Conservation (phyloP, 2,888 invertebrate genomes). For the Eupithecia inturbata region DNA sequence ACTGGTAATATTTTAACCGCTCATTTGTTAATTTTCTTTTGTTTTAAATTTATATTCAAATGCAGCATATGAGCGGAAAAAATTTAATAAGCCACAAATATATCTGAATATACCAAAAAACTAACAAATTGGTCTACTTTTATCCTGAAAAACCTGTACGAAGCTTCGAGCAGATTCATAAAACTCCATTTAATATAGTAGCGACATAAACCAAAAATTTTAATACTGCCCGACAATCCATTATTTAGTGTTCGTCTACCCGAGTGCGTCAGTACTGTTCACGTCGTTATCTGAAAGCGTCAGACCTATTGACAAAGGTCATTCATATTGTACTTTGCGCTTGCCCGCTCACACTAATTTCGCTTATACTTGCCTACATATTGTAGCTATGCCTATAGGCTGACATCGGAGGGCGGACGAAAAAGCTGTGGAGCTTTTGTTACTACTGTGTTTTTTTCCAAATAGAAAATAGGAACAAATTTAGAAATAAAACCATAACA, state of each 20-base stretch:
- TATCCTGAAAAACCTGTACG: not conserved
- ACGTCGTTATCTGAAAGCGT: slow-evolving; percentile 57
- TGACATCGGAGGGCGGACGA: not conserved
- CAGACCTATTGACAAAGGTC: slow-evolving; percentile 78
- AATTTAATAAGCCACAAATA: too few relatives aligned
- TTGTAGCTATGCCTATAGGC: slow-evolving; percentile 2
- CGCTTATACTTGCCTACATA: slow-evolving; percentile 62
- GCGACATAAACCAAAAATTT: not conserved
- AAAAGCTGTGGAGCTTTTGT: not conserved
- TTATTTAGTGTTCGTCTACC: slow-evolving; percentile 58
- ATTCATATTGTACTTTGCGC: slow-evolving; percentile 78
- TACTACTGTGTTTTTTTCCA: not conserved
- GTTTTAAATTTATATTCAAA: too few relatives aligned
- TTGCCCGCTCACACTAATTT: slow-evolving; percentile 72
- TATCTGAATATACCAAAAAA: too few relatives aligned
- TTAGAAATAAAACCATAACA: not conserved
- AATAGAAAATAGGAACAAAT: too few relatives aligned
- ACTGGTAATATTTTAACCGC: too few relatives aligned
- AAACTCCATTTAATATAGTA: not conserved
- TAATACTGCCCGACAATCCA: not conserved
- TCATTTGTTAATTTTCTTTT: too few relatives aligned
- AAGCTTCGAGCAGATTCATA: not conserved
- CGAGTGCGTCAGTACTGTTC: slow-evolving; percentile 10
- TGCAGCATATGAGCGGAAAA: too few relatives aligned
- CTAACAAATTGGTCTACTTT: too few relatives aligned